Evolutionary conservation across 1,140 invertebrate genomes (phyloP).

Genomic region (Ceratina australensis): DNA sequence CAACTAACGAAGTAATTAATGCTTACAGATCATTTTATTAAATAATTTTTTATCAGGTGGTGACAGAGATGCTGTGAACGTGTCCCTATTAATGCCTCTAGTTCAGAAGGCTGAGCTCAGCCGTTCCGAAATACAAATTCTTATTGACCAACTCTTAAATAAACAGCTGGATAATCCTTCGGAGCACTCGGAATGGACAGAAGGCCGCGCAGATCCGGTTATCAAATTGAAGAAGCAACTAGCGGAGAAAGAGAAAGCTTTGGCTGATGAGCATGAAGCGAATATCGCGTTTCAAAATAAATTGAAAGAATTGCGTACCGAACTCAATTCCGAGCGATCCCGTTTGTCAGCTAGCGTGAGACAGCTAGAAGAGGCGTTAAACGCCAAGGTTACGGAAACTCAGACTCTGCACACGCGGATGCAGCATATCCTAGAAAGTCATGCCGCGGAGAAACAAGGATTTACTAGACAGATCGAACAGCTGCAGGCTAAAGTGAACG

Average conservation of each 20-base stretch:
- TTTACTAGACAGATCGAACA: constrained; percentile 78
- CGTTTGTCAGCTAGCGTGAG: constrained; percentile 80
- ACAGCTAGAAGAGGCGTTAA: constrained; percentile 81
- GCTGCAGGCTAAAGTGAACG: constrained; percentile 82
- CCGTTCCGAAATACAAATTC: constrained; percentile 90
- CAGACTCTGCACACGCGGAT: constrained; percentile 82
- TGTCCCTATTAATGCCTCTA: constrained; percentile 85
- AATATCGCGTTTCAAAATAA: constrained; percentile 86
- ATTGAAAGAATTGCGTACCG: constrained; percentile 87
- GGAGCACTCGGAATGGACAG: constrained; percentile 91
- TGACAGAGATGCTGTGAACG: constrained; percentile 83
- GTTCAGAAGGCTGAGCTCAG: constrained; percentile 89
- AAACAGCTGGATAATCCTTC: constrained; percentile 89
- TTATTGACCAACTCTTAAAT: constrained; percentile 93
- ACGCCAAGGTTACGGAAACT: constrained; percentile 79
- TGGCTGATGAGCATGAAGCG: constrained; percentile 86
- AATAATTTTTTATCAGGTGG: constrained; percentile 75
- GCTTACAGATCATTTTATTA: background rate
- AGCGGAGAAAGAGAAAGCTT: constrained; percentile 88
- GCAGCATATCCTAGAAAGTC: constrained; percentile 82
- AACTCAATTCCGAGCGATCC: constrained; percentile 84
- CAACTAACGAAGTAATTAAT: too few species aligned
- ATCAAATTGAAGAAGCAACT: constrained; percentile 92
- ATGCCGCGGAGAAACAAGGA: constrained; percentile 79
- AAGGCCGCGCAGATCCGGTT: constrained; percentile 91